Base-by-base conservation (phyloP, 2,797 vertebrate genomes). In the Phoeniculus purpureus region DNA sequence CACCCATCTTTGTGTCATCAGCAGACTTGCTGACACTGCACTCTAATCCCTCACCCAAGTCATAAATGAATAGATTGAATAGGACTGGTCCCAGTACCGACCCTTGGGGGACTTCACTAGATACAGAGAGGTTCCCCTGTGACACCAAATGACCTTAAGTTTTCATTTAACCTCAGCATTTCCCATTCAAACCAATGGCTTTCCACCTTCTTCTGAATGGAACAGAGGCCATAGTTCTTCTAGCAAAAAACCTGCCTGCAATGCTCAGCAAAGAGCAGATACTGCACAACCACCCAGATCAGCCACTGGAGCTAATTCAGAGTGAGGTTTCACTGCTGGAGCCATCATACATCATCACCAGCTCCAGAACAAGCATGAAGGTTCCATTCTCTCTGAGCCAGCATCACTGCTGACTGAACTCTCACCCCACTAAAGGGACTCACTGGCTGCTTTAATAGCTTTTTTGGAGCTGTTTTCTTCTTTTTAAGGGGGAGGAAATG, bases 131-230 rank as follows among this genome's bases (percentile, higher is more conserved):
- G 37, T 45, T 83, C 31, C 61, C 89, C 70, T 40, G 16, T 40
- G 67, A 71, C 66, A 78, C 51, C 76, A 74, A 86, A 70, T 16
- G 19, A 76, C 34, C 55, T 74, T 54, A 32, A 23, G 12, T 43
- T 50, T 65, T 71, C 65, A 68, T 82, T 86, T 79, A 66, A 87
- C 45, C 74, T 83, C 86, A 83, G 79, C 37, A 34, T 89, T 94
- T 94, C 47, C 27, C 26, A 77, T 85, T 54, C 47, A 47, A 68
- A 65, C 2, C 5, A 40, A 50, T 58, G 76, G 26, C 29, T 82
- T 71, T 90, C 45, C 71, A 56, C 70, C 26, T 80, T 29, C 15
- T 51, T 93, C 76, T 15, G 10, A 82, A 55, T 5, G 7, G 81
- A 93, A 10, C 66, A 40, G 62, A 75, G 67, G 50, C 60, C 31